Base-by-base conservation (phyloP, 2,888 invertebrate species). In the Rhagophthalmus giganteus region DNA sequence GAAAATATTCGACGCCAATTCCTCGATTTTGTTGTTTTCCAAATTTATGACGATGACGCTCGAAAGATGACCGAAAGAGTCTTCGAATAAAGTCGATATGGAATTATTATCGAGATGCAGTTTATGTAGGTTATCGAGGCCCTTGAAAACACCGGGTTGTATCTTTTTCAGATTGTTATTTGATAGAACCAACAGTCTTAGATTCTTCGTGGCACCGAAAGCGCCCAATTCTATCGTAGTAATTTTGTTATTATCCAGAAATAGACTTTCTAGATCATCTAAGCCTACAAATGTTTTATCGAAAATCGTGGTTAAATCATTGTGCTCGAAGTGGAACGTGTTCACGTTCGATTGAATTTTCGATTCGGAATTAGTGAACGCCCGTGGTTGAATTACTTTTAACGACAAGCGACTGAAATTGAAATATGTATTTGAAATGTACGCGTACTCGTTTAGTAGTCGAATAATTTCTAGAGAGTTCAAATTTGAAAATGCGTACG, bases 161-260 rank as follows among this genome's bases (percentile, higher is more conserved):
- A n/a, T n/a, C n/a, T n/a, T n/a, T n/a, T n/a, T n/a, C n/a, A n/a
- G n/a, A n/a, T n/a, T n/a, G n/a, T n/a, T n/a, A n/a, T n/a, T n/a
- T n/a, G n/a, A n/a, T n/a, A n/a, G n/a, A n/a, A n/a, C n/a, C n/a
- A n/a, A n/a, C n/a, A n/a, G n/a, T n/a, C n/a, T n/a, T n/a, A n/a
- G n/a, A n/a, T n/a, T n/a, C n/a, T n/a, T n/a, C n/a, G n/a, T n/a
- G n/a, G n/a, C n/a, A n/a, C n/a, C 5, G 14, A 41, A 41, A 8
- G 41, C 41, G 4, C 8, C 24, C 11, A 25, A 5, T 33, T 32
- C 25, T 10, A 41, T 25, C 2, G 25, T 41, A 2, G n/a, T 33
- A 10, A 41, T 41, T 1, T 10, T 10, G 14, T 41, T 41, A 10
- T 24, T 11, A 12, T 25, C 25, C 6, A 41, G 7, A n/a, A 4